phyloP scores from a whole-genome alignment of 1,140 invertebrate genomes.

The Drosophila ironensis region DNA sequence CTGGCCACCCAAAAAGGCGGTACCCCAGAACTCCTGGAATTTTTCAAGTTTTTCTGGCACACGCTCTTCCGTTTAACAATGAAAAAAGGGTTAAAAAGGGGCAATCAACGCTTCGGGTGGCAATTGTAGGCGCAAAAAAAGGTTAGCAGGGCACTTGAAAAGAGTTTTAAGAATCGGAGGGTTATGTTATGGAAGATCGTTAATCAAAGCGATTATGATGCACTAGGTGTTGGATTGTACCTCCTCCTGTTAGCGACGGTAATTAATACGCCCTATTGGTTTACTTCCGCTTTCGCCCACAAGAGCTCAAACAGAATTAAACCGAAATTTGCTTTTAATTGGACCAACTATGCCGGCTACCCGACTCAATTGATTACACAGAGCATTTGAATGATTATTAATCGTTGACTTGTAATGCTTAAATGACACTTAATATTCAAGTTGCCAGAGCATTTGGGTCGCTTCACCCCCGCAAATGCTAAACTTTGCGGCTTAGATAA shows the following conservation, averaged over 20 bases:
- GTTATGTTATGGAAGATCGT: slow-evolving; percentile 31
- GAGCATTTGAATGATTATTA: slow-evolving; percentile 11
- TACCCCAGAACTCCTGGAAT: slow-evolving; percentile 26
- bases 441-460: not conserved
- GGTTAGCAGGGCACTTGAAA: not conserved
- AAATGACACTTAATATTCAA: slow-evolving; percentile 12
- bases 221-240: not conserved
- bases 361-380: slow-evolving; percentile 5
- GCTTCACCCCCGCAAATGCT: no score
- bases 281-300: no score
- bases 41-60: slow-evolving; percentile 20
- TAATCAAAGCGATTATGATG: slow-evolving; percentile 36
- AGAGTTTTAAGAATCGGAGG: slow-evolving; percentile 8
- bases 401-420: not conserved
- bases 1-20: slow-evolving; percentile 20
- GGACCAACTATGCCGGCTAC: slow-evolving; percentile 4
- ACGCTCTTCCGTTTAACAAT: slow-evolving; percentile 11
- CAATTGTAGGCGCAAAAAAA: slow-evolving; percentile 14
- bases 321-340: not conserved
- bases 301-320: no score
- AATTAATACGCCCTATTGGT: slow-evolving; percentile 5
- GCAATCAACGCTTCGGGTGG: slow-evolving; percentile 36
- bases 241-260: no score
- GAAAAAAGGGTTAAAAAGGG: slow-evolving; percentile 45
- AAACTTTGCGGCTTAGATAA: no score